Evolutionary conservation across 2,797 vertebrate genomes (phyloP).

Genomic region (Pantherophis alleghaniensis): DNA sequence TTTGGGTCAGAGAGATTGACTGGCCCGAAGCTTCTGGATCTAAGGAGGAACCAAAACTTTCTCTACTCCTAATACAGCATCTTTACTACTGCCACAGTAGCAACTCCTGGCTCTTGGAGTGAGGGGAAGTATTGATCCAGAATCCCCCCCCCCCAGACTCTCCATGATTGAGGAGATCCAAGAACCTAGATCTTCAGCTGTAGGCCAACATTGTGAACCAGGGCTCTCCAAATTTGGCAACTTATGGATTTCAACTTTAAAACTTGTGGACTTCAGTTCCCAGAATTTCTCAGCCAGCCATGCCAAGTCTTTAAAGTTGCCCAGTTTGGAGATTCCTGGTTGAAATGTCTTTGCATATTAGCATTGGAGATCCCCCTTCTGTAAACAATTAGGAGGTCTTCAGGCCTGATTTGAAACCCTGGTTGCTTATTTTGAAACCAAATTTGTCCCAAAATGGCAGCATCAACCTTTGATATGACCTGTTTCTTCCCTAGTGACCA

Average conservation of each 20-base stretch:
- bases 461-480: neutral
- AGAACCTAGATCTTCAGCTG: neutral
- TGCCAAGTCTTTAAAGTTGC: neutral
- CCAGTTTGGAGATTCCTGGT: neutral
- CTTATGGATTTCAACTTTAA: neutral
- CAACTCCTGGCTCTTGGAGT: neutral
- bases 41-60: neutral
- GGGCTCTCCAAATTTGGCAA: neutral
- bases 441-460: neutral
- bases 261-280: neutral
- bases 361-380: no score
- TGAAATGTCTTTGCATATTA: no score
- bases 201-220: neutral
- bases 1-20: neutral
- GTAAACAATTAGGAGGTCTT: neutral
- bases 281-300: neutral
- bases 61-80: neutral
- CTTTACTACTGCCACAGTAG: neutral
- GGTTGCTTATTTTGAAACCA: neutral
- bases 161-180: neutral
- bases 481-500: neutral
- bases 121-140: neutral
- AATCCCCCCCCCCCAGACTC: neutral
- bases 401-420: neutral
- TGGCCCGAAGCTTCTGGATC: neutral